phyloP scores from a whole-genome alignment of 2,888 invertebrate genomes.

The Eudasyphora cyanicolor region DNA sequence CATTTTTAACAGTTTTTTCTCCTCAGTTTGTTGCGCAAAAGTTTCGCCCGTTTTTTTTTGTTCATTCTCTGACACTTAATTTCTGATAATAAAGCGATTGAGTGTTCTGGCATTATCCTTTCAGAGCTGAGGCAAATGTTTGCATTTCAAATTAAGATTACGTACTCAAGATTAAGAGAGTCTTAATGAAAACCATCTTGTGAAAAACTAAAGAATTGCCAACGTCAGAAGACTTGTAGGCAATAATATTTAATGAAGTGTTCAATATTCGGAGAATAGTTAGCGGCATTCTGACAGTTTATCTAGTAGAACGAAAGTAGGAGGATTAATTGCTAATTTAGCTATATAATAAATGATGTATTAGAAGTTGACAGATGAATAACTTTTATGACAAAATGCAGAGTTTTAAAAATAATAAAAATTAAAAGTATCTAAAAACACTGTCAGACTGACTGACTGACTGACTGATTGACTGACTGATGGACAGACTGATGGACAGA shows the following conservation, averaged over 20 bases:
- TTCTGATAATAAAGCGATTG: slow-evolving; percentile 1
- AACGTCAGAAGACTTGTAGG: background rate
- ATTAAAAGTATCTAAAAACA: too few species aligned
- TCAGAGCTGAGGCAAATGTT: background rate
- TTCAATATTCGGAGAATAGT: background rate
- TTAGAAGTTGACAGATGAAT: too few species aligned
- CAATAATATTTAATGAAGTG: background rate
- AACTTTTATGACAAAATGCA: too few species aligned
- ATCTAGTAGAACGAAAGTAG: too few species aligned
- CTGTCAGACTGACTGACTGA: too few species aligned
- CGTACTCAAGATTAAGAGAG: background rate
- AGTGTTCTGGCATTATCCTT: background rate
- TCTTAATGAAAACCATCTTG: background rate
- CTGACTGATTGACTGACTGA: too few species aligned
- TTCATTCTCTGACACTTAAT: background rate
- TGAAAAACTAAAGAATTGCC: background rate
- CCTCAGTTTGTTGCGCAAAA: background rate
- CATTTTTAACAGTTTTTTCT: slow-evolving; percentile 53
- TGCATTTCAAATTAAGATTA: background rate
- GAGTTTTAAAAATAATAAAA: too few species aligned
- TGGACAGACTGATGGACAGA: too few species aligned
- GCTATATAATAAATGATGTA: too few species aligned
- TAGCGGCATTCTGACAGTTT: background rate
- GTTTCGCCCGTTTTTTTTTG: background rate
- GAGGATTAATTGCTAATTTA: too few species aligned